Base-by-base conservation (phyloP, 2,797 vertebrate species). In the Remorina albescens region DNA sequence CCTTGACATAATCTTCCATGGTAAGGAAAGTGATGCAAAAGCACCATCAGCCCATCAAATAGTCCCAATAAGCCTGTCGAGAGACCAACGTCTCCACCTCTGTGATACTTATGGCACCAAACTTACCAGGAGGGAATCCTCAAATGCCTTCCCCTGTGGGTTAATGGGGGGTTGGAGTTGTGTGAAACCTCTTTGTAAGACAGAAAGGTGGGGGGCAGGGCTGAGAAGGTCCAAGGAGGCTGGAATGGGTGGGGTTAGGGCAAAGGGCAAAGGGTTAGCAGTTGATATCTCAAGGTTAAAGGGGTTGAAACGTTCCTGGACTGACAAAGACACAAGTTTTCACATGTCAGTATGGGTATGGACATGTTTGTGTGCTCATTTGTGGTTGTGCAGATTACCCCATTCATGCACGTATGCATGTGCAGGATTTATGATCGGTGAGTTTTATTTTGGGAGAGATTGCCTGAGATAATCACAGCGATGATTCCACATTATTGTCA, bases 1-100 rank as follows among this genome's bases (percentile, higher is more conserved):
- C 90, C 91, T 83, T 78, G 15, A 60, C 15, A 39, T 2, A 37
- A 12, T 28, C 75, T 37, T 87, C 77, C 89, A 90, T 90, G 65
- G 18, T 60, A 64, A 68, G 39, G 16, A 59, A 63, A 2, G 13
- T 51, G 67, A 74, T 61, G 70, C 34, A 71, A 32, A 25, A 61
- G 41, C 69, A 72, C 62, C 78, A 78, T 72, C 50, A 67, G 49
- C 34, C 36, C 18, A 57, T 72, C 25, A 54, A 19, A 77, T 16
- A 66, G 39, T 56, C 67, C 78, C 21, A 60, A 59, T 0, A 37
- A n/a, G 67, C 34, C 58, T 42, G 62, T 16, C 61, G 68, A 65
- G 28, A 50, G 42, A 60, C 28, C 42, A 41, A 54, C 74, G 23
- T 61, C 56, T 49, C 63, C 44, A 30, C 23, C 53, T 60, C 71